Conservation (phyloP, 2,113 vertebrate species). For the Nesospiza acunhae region DNA sequence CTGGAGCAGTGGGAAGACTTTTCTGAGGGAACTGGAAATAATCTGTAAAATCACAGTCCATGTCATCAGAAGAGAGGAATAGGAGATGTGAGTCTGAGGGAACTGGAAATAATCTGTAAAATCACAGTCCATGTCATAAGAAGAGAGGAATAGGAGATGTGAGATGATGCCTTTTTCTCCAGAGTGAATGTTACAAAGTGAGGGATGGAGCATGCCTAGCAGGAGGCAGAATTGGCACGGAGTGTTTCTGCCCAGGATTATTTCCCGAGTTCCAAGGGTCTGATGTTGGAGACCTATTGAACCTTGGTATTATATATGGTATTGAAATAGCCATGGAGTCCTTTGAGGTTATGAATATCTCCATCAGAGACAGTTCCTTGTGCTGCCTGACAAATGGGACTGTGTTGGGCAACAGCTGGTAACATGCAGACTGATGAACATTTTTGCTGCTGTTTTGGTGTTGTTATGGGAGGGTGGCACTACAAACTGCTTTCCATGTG, state of each 20-base stretch:
- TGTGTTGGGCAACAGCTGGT: background rate
- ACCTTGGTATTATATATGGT: background rate
- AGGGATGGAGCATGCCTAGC: no score
- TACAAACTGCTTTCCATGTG: no score
- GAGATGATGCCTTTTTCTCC: no score
- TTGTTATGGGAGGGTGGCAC: background rate
- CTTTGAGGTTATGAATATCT: background rate
- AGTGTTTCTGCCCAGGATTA: background rate
- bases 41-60: no score
- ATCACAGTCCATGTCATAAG: no score
- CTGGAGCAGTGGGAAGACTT: no score
- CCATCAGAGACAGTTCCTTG: background rate
- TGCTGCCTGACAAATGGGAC: background rate
- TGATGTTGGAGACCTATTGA: background rate
- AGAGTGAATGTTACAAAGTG: no score
- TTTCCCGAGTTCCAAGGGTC: background rate
- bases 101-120: no score
- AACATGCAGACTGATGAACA: background rate
- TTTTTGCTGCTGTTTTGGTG: background rate
- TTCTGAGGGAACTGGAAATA: no score
- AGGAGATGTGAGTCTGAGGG: no score
- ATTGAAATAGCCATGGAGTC: background rate
- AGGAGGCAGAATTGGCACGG: background rate
- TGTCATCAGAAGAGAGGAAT: no score
- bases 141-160: no score